Evolutionary conservation across 2,797 vertebrate species (phyloP), one percentile per base, ranked within the genome.

Genomic region (Fringilla coelebs): DNA sequence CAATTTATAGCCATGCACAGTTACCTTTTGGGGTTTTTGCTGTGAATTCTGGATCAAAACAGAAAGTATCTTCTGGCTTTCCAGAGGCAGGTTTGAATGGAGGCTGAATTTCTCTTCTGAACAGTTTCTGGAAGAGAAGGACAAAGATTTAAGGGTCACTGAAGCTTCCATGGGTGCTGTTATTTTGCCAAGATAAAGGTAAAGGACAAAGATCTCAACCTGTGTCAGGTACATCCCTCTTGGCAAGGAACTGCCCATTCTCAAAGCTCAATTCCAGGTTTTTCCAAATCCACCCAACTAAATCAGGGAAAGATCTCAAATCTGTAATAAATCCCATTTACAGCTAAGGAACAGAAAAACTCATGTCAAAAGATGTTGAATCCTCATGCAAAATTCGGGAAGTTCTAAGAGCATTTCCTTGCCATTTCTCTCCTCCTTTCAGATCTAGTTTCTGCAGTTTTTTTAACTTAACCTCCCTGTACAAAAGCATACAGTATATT

Each of bases 1-100:
- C 65, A 13, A 38, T 54, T 81, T 43, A 29, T 2, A 61, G 28
- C 13, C 34, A 82, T 3, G 11, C 29, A 54, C 32, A 57, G 32
- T 88, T 98, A 99, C 99, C 99, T 99, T 99, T 99, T 94, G 99
- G 99, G 61, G 99, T 99, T 98, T 99, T 99, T 95, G 99, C 99
- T 79, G 99, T 99, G 98, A 99, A 99, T 97, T 99, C 99, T 38
- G 99, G 99, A 98, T 99, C 99, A 66, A 99, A 99, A 98, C 99
- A 99, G 97, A 99, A 99, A 15, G 99, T 99, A 97, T 99, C 99
- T 94, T 99, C 99, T 92, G 99, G 99, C 97, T 99, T 99, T 96
- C 99, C 99, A 96, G 99, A 98, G 88, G 99, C 99, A 70, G 99
- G 99, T 97, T 99, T 99, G 96, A 99, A 99, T 2, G 99, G 99